Base-by-base conservation (phyloP, 1,140 invertebrate species). In the Cydia pomonella region DNA sequence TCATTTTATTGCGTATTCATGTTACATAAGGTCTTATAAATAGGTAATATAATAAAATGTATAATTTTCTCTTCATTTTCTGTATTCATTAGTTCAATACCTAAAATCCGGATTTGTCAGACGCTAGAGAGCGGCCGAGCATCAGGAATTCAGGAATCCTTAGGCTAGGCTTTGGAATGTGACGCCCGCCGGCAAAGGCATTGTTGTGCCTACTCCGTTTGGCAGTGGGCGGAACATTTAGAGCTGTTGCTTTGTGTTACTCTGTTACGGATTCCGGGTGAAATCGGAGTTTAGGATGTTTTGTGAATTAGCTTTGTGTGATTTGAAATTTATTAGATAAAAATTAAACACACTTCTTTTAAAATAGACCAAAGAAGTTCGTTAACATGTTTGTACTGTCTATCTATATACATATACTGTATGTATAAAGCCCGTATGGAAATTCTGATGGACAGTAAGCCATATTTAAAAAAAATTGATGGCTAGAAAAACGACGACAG, bases 141-240 rank as follows among this genome's bases (percentile, higher is more conserved):
- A 53, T 13, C 50, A 53, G 50, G 50, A 53, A 53, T 53, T 21
- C 50, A 53, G 50, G 50, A 53, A 53, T 18, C n/a, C 12, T n/a
- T 53, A 6, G 50, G 16, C 50, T 53, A 6, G 50, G 16, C 50
- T 7, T 53, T 18, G 50, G 50, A 53, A 53, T 53, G 50, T 18
- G 50, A 53, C 50, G 50, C 50, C 50, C 50, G 50, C 50, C 50
- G 53, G 53, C 53, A 59, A 59, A 59, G 21, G 21, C 53, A 59
- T 10, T 59, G 53, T 59, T 23, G 53, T 21, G 53, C 21, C 16
- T 50, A 50, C 47, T 50, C 47, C 12, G 53, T 23, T 3, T 53
- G n/a, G 1, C 16, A 53, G 50, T 53, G 50, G 50, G 50, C 53
- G 53, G 53, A n/a, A n/a, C 53, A 23, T 23, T 59, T 59, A 23